Conservation (phyloP, 1,140 invertebrate species). For the Archivesica marissinica region DNA sequence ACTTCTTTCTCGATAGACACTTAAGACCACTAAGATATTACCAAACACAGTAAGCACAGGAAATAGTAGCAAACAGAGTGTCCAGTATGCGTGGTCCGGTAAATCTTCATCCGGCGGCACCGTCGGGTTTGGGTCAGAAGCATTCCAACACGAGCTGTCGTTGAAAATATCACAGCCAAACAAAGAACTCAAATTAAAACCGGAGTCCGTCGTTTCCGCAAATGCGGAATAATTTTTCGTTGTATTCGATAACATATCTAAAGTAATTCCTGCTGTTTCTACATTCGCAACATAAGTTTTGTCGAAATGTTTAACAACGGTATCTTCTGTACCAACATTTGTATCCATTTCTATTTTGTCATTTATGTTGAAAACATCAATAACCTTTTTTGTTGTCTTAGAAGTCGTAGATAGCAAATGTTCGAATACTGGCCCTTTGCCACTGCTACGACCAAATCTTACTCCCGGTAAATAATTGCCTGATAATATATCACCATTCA, state of each 20-base stretch:
- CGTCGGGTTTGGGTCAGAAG: not conserved
- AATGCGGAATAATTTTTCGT: slow-evolving; percentile 38
- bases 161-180: slow-evolving; percentile 58
- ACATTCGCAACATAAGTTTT: not conserved
- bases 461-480: not conserved
- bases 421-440: slow-evolving; percentile 50
- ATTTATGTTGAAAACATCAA: not conserved
- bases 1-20: slow-evolving; percentile 93
- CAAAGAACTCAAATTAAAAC: slow-evolving; percentile 35
- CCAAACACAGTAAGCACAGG: slow-evolving; percentile 97
- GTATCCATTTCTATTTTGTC: not conserved
- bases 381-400: not conserved
- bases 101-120: slow-evolving; percentile 14
- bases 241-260: slow-evolving; percentile 52
- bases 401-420: slow-evolving; percentile 38
- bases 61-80: slow-evolving; percentile 93
- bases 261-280: not conserved
- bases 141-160: slow-evolving; percentile 32
- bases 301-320: not conserved
- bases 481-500: not conserved
- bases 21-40: slow-evolving; percentile 97
- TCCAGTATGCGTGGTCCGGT: slow-evolving; percentile 88
- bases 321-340: not conserved
- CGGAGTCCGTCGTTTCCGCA: slow-evolving; percentile 39
- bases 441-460: slow-evolving; percentile 20